These are phyloP conservation scores for Ormyrus labotus DNA, from an alignment of 2,888 invertebrate genomes.

Conservation along the genomic window DNA sequence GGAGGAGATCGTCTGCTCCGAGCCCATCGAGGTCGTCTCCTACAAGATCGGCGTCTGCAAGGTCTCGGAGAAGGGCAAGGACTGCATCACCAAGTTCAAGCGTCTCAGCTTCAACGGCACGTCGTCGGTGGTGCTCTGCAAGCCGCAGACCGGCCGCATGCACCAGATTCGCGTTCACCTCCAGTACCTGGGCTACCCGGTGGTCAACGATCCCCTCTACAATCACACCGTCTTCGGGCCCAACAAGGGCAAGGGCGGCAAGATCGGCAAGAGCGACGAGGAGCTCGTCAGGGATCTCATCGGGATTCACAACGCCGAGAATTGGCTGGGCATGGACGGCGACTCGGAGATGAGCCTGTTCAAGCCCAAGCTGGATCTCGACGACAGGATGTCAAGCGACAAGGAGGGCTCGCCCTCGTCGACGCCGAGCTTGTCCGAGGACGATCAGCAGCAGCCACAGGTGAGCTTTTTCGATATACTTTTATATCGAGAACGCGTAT, in stretches of 20 bases:
- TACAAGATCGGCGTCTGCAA: constrained; percentile 98
- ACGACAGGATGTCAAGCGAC: constrained; percentile 80
- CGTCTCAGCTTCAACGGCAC: constrained; percentile 91
- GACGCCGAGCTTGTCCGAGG: constrained; percentile 76
- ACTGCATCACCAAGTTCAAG: constrained; percentile 93
- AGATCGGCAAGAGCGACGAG: constrained; percentile 85
- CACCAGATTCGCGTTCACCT: constrained; percentile 99
- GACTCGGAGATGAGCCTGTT: constrained; percentile 90
- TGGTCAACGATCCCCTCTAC: constrained; percentile 97
- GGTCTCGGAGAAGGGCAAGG: constrained; percentile 94
- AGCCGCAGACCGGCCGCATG: constrained; percentile 97
- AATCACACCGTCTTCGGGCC: constrained; percentile 98
- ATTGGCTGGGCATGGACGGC: constrained; percentile 94
- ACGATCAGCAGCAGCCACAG: constrained; percentile 71
- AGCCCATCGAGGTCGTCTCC: constrained; percentile 95
- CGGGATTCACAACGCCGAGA: constrained; percentile 94
- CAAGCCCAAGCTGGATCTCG: constrained; percentile 84
- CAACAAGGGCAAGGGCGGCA: constrained; percentile 78
- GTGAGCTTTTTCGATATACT: background rate
- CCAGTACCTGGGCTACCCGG: constrained; percentile 97
- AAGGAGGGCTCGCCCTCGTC: constrained; percentile 81
- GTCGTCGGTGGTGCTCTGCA: constrained; percentile 95
- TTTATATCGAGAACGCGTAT: background rate
- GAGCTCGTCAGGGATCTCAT: constrained; percentile 92
- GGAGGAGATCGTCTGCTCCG: constrained; percentile 90